Evolutionary conservation across 2,888 invertebrate genomes (phyloP), one percentile per base, ranked within the genome.

Genomic region (Trichogramma evanescens): DNA sequence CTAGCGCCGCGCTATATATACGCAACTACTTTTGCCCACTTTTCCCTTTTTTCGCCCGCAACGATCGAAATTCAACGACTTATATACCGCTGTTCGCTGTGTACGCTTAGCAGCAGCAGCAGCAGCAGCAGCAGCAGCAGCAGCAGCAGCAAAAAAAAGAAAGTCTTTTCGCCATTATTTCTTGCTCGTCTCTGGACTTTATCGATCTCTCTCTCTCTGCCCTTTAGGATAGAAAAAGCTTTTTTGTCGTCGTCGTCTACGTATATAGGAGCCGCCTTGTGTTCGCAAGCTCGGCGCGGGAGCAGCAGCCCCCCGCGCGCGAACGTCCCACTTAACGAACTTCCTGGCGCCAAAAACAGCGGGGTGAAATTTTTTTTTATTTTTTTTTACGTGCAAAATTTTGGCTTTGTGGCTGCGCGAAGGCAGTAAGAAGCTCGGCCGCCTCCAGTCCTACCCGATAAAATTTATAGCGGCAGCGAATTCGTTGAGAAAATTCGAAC

Each of bases 61-160:
- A 10, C 56, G 59, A 59, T 59, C 59, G 56, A 48, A 52, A 59
- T 56, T 59, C 55, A 51, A 56, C 51, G 59, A 52, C 40, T 45
- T 6, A 44, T 10, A 42, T 41, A 10, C 3, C 39, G 26, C 26
- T 26, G 26, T 26, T 26, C 26, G 26, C 26, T 26, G 26, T 26
- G 26, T 26, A 26, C 26, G 26, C 26, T 26, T 26, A 26, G 26
- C 26, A 26, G 26, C 26, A 26, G 26, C 26, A 26, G 26, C 26
- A 2, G 26, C 26, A 26, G 26, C 26, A 26, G 26, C 26, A 2
- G 26, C 26, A 26, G 26, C 26, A 26, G 26, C 26, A 26, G 26
- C 26, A 26, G 26, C 26, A 2, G 26, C 26, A 26, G n/a, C n/a
- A 26, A 26, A 26, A 26, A 26, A 50, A 46, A 64, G 63, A 54